phyloP scores from a whole-genome alignment of 2,797 vertebrate species.

The Rhabdophis nuchalis region DNA sequence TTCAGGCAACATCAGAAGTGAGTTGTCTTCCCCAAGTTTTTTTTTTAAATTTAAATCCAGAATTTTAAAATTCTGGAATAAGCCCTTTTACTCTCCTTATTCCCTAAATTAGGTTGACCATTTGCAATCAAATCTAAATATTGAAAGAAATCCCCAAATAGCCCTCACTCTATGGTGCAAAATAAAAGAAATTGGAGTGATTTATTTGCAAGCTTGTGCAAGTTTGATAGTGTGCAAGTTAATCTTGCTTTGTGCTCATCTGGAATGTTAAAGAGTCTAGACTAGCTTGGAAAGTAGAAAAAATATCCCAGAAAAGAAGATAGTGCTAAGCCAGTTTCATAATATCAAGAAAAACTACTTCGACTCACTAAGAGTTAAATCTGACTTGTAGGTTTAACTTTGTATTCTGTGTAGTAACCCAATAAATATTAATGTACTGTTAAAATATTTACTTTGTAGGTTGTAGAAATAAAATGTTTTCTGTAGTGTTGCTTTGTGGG shows the following conservation, averaged over 20 bases:
- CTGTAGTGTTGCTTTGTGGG: not conserved
- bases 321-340: not conserved
- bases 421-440: not conserved
- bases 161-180: not conserved
- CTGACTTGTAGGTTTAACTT: not conserved
- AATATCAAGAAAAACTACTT: not conserved
- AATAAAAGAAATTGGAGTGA: not conserved
- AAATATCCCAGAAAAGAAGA: not conserved
- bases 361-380: not conserved
- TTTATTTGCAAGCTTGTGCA: not conserved
- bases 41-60: not conserved
- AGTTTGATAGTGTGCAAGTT: not conserved
- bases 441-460: not conserved
- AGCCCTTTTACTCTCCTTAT: not conserved
- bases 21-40: not conserved
- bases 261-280: not conserved
- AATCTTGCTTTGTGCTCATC: not conserved
- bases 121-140: not conserved
- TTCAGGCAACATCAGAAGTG: not conserved
- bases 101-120: not conserved
- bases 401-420: not conserved
- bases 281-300: not conserved
- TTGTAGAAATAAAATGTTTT: not conserved
- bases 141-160: not conserved
- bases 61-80: not conserved